These are phyloP conservation scores for Halichoerus grypus DNA, from an alignment of 2,113 vertebrate genomes.

Conservation along the genomic window DNA sequence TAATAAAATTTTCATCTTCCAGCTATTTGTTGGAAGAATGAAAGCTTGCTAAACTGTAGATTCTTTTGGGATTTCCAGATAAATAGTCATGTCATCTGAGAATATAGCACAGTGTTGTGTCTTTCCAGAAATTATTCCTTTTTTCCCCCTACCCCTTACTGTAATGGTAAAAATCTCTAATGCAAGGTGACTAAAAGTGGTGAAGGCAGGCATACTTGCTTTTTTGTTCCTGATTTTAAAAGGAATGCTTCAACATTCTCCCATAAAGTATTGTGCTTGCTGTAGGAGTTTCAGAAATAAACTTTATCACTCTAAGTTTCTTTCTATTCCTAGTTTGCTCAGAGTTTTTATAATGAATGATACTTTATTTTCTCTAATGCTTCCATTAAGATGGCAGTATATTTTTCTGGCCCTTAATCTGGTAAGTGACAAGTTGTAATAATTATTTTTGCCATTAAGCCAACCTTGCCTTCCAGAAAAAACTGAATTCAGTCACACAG, in stretches of 20 bases:
- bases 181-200: neutral
- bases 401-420: neutral
- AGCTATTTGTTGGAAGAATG: neutral
- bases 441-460: conserved; percentile 4
- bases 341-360: neutral
- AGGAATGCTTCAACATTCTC: neutral
- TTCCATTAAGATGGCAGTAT: neutral
- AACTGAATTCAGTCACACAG: neutral
- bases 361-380: neutral
- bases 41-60: neutral
- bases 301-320: neutral
- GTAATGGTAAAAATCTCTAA: neutral
- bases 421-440: neutral
- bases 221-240: conserved; percentile 3
- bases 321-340: neutral
- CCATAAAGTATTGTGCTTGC: neutral
- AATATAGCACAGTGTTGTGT: neutral
- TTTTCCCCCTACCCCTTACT: neutral
- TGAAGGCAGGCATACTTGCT: neutral
- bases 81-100: neutral
- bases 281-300: neutral
- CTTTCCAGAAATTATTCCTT: neutral
- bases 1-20: conserved; percentile 7
- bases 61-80: neutral
- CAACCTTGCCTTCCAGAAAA: neutral